Evolutionary conservation across 2,113 vertebrate species (phyloP).

Genomic region (Empidonax alnorum): DNA sequence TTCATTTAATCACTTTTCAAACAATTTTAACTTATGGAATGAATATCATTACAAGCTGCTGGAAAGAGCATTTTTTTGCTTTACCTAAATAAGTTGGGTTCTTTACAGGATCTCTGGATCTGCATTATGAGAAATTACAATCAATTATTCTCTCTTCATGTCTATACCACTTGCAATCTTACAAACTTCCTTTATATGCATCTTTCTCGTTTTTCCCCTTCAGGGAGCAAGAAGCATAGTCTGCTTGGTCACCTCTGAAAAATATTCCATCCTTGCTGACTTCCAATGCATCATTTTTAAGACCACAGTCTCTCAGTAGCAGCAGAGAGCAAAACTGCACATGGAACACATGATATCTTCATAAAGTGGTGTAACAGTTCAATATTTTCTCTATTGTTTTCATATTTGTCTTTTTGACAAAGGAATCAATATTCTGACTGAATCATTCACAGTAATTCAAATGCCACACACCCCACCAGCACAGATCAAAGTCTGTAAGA

Average conservation of each 20-base stretch:
- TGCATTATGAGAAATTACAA: neutral
- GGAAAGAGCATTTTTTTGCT: neutral
- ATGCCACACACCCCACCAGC: fast-evolving
- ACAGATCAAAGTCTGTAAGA: fast-evolving
- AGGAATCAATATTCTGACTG: neutral
- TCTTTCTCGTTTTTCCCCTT: neutral
- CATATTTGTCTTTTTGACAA: neutral
- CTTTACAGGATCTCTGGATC: neutral
- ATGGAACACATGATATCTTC: neutral
- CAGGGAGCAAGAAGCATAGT: neutral
- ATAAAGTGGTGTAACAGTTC: neutral
- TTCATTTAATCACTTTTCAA: neutral
- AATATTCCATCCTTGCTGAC: neutral
- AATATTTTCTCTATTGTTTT: neutral
- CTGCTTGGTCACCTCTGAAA: neutral
- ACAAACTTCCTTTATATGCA: neutral
- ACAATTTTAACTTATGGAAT: neutral
- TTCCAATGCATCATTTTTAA: neutral
- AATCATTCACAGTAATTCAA: neutral
- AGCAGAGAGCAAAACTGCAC: neutral
- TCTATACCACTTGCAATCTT: neutral
- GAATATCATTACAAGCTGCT: neutral
- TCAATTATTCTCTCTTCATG: neutral
- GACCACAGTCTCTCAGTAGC: neutral
- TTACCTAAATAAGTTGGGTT: neutral